Percentiles rank a stretch among this genome's conserved stretches.
These are phyloP conservation scores for Cantharis lateralis DNA, from an alignment of 2,888 invertebrate genomes.

Conservation along the genomic window DNA sequence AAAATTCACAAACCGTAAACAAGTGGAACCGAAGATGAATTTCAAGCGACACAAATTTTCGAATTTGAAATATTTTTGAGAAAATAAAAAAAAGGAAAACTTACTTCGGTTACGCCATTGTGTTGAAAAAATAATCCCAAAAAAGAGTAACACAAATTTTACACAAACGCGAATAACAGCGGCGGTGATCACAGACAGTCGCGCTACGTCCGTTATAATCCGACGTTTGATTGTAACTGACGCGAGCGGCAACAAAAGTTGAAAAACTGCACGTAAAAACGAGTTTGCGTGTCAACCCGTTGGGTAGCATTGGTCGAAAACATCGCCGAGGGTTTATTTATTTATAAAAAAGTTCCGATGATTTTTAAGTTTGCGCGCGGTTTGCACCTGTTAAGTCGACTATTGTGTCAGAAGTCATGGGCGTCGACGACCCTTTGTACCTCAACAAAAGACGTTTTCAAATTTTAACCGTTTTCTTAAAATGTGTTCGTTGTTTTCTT, in stretches of 20 bases:
- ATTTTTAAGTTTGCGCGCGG: neutral
- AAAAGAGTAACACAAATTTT: neutral
- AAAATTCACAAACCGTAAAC: neutral
- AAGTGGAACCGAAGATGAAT: neutral
- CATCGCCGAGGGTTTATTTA: neutral
- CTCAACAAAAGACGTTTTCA: neutral
- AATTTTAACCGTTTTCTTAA: neutral
- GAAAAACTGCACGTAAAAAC: constrained; percentile 2
- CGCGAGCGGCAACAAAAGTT: constrained; percentile 1
- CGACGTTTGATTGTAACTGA: neutral
- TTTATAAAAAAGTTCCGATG: neutral
- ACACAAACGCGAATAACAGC: neutral
- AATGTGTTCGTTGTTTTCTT: neutral
- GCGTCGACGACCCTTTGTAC: neutral
- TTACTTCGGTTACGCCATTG: neutral
- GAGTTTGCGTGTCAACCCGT: constrained; percentile 15
- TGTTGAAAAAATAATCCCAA: neutral
- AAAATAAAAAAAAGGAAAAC: neutral
- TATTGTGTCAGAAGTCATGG: neutral
- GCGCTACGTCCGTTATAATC: neutral
- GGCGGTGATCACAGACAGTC: neutral
- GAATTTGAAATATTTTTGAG: neutral
- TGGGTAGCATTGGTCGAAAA: neutral
- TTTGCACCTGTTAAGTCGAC: neutral
- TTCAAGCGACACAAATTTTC: neutral